Evolutionary conservation across 2,113 vertebrate genomes (phyloP), one percentile per base, ranked within the genome.

Genomic region (Gnathonemus longibarbis): DNA sequence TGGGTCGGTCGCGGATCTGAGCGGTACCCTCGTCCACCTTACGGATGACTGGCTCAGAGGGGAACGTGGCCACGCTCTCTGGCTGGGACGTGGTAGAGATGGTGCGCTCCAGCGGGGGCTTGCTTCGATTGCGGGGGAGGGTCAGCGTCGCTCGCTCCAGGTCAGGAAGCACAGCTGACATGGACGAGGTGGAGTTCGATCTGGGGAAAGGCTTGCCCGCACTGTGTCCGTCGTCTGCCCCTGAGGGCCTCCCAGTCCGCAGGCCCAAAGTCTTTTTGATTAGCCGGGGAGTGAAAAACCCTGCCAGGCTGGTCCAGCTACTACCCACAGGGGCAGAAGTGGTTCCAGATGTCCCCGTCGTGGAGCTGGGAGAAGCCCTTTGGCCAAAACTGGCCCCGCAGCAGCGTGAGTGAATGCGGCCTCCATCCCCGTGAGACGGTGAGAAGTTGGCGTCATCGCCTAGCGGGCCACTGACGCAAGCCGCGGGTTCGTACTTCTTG

Each of bases 131-230:
- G 94, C 98, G 96, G 90, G 98, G 98, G 92, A 99, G 97, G 50
- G 98, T 99, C 95, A 99, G 96, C 91, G 98, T 97, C 96, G 99
- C 98, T 92, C 98, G 97, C 94, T 99, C 98, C 95, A 99, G 96
- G 95, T 99, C 98, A 89, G 97, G 97, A 93, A 98, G 96, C 93
- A 98, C 98, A 91, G 98, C 97, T 92, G 98, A 98, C 98, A 99
- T 98, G 66, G 98, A 99, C 95, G 98, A 99, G 91, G 98, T 99
- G 93, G 98, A 99, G 95, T 99, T 99, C 92, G 98, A 99, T 94
- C 98, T 95, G 87, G 98, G 98, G 91, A 99, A 99, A 93, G 98
- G 97, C 94, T 98, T 99, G 91, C 96, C 94, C 70, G 93, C 95
- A 31, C 94, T 91, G 35, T 91, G 92, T 46, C 92, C 91, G 89